Base-by-base conservation (phyloP, 2,888 invertebrate genomes). In the Chalcosyrphus nemorum region DNA sequence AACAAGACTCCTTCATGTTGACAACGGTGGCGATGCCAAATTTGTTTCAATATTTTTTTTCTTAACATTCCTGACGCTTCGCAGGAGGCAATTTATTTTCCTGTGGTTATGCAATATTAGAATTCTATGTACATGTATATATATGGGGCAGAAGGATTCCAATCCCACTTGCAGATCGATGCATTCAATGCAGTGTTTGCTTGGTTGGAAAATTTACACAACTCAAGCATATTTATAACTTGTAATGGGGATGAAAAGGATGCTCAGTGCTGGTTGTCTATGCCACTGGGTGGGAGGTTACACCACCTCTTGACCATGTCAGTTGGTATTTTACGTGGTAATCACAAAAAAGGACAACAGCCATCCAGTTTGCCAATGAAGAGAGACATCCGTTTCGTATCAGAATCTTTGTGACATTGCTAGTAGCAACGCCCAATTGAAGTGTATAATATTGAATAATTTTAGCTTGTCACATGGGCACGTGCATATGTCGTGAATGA, bases 11-110 rank as follows among this genome's bases (percentile, higher is more conserved):
- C 45, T n/a, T n/a, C n/a, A n/a, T 11, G 15, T 32, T 41, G 7
- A 61, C 35, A 19, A 68, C 47, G 17, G 7, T 45, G 50, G 57
- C 9, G 24, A 56, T 81, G 70, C 81, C 81, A 81, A 57, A 11
- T 63, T 41, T 63, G 21, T 35, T 50, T 11, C 32, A 45, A 59
- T 71, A 38, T 50, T 38, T 63, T 70, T 47, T 63, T 21, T 52
- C 7, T 32, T 27, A 56, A 32, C 19, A 59, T 13, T 45, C 59
- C 59, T 61, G 68, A 75, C 47, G 61, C 63, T 50, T 63, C 32
- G 7, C 57, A 70, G 63, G 63, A 52, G 76, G 81, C 70, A 81
- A 59, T 76, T 76, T 75, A 65, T 81, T 81, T 75, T 35, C 57
- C 56, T 76, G 63, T n/a, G 57, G 63, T 65, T 81, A 50, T 70